Evolutionary conservation across 2,113 vertebrate genomes (phyloP).

Genomic region (Chinchilla lanigera): DNA sequence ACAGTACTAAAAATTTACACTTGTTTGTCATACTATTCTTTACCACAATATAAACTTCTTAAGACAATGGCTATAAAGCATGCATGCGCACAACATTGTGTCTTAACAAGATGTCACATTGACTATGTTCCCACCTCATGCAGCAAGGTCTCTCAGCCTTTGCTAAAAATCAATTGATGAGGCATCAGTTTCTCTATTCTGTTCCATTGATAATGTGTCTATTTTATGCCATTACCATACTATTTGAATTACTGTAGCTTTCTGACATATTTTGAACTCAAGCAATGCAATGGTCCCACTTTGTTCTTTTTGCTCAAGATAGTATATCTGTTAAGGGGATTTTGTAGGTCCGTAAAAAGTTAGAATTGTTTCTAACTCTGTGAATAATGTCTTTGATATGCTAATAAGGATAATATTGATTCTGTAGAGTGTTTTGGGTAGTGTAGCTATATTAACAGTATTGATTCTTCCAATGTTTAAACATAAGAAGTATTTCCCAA

Average conservation of each 20-base stretch:
- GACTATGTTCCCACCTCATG: not conserved
- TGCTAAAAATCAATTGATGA: not conserved
- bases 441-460: not conserved
- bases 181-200: not conserved
- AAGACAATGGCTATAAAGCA: not conserved
- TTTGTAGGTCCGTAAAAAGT: not conserved
- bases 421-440: not conserved
- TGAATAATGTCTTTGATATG: not conserved
- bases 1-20: not conserved
- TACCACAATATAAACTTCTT: not conserved
- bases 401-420: not conserved
- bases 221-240: not conserved
- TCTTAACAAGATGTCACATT: not conserved
- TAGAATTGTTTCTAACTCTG: not conserved
- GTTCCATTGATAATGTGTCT: not conserved
- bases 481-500: not conserved
- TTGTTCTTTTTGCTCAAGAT: not conserved
- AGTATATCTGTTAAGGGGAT: not conserved
- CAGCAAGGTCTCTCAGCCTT: not conserved
- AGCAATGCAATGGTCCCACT: not conserved
- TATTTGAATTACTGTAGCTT: not conserved
- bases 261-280: not conserved
- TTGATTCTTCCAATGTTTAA: not conserved
- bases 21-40: not conserved
- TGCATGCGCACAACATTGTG: not conserved